Base-by-base conservation (phyloP, 2,888 invertebrate species). In the Ophioninae sp. region DNA sequence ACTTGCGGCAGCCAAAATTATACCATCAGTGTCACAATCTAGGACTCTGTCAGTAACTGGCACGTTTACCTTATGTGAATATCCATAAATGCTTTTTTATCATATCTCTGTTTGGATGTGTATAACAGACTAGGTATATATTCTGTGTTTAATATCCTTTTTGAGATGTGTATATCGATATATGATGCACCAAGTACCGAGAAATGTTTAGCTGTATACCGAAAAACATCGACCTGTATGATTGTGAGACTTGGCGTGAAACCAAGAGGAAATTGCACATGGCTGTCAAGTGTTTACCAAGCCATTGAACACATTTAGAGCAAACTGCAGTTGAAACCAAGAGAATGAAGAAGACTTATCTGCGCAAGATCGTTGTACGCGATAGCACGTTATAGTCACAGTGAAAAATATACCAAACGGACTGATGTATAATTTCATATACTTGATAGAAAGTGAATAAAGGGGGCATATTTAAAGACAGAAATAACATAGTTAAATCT, bases 281-380 rank as follows among this genome's bases (percentile, higher is more conserved):
- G 59, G 68, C 73, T 61, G 30, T 44, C 39, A 21, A 61, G 59
- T 67, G 39, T 65, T 61, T 39, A 37, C 5, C 41, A 50, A 59
- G 75, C 59, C 65, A 62, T 74, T 39, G 64, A 50, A 69, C n/a
- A 70, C 64, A 65, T 65, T 57, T 61, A 8, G 10, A 59, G 59
- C 23, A 67, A 44, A 23, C 21, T 56, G 64, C 64, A 76, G 30
- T 64, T 41, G 41, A 61, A 73, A 17, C 10, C 39, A 62, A n/a
- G 62, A 57, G 59, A 62, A 65, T 20, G 20, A 17, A 50, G 61
- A 67, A 77, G 77, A 23, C 67, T 65, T 72, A 81, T 76, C 77
- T 77, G 61, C 7, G 20, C 62, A 21, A 57, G 61, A 44, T 10
- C 50, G 72, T 6, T 20, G 57, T 37, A 17, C 50, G 64, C 61